These are phyloP conservation scores for Holothuria leucospilota DNA, from an alignment of 53 echinoderm and acorn worm species.

Conservation along the genomic window DNA sequence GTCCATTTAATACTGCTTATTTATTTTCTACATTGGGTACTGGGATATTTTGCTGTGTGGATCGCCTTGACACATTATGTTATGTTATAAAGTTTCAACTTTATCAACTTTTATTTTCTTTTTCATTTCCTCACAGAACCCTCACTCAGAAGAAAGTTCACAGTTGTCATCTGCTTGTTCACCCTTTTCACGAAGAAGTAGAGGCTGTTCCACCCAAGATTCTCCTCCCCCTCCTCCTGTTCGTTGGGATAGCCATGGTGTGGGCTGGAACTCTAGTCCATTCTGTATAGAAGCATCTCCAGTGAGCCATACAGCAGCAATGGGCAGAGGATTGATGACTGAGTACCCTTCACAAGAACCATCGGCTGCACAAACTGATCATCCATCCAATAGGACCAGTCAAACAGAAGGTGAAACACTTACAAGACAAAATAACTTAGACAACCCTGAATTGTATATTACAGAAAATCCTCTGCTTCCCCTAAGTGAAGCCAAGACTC, in stretches of 20 bases:
- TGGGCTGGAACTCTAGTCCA: conserved; percentile 1
- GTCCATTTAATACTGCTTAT: too few relatives aligned
- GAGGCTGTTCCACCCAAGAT: conserved; percentile 20
- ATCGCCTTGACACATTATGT: background rate
- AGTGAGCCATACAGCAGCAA: conserved; percentile 3
- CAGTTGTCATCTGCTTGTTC: background rate
- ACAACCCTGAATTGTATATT: conserved; percentile 10
- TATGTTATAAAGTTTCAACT: too few relatives aligned
- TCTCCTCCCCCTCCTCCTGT: conserved; percentile 35
- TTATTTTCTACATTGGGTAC: too few relatives aligned
- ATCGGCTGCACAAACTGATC: background rate
- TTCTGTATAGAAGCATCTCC: conserved; percentile 13
- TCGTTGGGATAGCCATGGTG: conserved; percentile 41
- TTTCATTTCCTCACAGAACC: conserved; percentile 21
- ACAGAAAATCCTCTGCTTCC: conserved; percentile 44
- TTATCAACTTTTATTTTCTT: background rate
- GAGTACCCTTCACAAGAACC: conserved; percentile 35
- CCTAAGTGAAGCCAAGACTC: conserved; percentile 29
- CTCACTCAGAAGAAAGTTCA: conserved; percentile 12
- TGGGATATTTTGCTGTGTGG: too few relatives aligned
- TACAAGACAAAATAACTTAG: background rate
- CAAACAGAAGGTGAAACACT: background rate
- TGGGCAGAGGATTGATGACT: conserved; percentile 38
- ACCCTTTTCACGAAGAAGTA: background rate
- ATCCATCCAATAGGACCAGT: background rate